A percentile compares a stretch with the other conserved stretches of the same genome.
Conservation (phyloP, 2,113 vertebrate genomes). For the Tetraodon nigroviridis region DNA sequence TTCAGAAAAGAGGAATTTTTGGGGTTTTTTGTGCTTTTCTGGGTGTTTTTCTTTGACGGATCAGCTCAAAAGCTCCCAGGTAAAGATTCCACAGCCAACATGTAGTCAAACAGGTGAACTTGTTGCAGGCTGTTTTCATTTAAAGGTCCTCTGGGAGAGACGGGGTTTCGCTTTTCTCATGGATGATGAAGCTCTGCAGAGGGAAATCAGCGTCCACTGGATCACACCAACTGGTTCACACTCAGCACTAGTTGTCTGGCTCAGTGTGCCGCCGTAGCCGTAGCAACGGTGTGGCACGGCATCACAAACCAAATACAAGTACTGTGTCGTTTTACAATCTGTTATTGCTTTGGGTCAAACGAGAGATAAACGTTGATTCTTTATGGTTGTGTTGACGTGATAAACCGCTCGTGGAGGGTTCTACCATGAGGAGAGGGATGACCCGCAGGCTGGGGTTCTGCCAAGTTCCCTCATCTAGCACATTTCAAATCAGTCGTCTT, state of each 20-base stretch:
- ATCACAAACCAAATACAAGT: neutral
- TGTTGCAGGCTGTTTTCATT: conserved; percentile 18
- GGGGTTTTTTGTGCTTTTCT: too few species aligned
- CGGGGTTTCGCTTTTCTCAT: conserved; percentile 29
- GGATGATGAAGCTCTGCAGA: conserved; percentile 41
- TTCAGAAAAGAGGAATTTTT: too few species aligned
- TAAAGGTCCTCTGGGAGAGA: conserved; percentile 45
- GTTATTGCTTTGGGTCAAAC: too few species aligned
- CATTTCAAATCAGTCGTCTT: too few species aligned
- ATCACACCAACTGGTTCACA: conserved; percentile 46
- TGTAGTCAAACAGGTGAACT: conserved; percentile 7
- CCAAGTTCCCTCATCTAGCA: too few species aligned
- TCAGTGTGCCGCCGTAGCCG: conserved; percentile 5
- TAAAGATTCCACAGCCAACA: conserved; percentile 14
- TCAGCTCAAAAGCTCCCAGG: neutral
- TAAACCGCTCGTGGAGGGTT: too few species aligned
- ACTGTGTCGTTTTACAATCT: too few species aligned
- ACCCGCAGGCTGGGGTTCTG: too few species aligned
- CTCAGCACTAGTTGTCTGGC: conserved; percentile 22
- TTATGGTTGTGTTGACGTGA: too few species aligned
- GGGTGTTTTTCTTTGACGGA: conserved; percentile 1
- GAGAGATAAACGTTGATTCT: too few species aligned
- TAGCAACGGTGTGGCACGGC: conserved; percentile 4
- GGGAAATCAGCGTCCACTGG: conserved; percentile 55
- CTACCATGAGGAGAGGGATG: too few species aligned